Evolutionary conservation across 1,140 invertebrate species (phyloP).

Genomic region (Dendroctonus valens): DNA sequence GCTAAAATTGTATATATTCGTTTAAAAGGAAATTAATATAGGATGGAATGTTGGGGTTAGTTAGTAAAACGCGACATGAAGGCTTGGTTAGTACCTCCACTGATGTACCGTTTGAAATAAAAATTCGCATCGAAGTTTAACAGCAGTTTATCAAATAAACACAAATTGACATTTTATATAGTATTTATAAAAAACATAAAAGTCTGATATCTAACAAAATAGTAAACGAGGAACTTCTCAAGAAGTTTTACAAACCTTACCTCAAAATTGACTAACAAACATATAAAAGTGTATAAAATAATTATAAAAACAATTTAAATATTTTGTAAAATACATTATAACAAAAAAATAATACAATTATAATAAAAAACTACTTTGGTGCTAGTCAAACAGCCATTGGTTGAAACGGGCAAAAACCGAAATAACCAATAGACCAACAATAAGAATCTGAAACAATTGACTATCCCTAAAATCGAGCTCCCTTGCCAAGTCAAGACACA

Average conservation of each 20-base stretch:
- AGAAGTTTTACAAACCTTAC: constrained; percentile 46
- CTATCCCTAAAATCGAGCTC: constrained; percentile 47
- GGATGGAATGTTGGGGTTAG: no score
- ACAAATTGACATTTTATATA: constrained; percentile 50
- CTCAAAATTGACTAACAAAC: constrained; percentile 48
- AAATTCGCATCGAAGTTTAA: constrained; percentile 42
- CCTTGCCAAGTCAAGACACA: constrained; percentile 37
- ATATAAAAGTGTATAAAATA: constrained; percentile 51
- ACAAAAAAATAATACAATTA: constrained; percentile 45
- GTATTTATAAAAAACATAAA: constrained; percentile 52
- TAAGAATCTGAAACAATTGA: constrained; percentile 50
- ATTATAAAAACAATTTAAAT: constrained; percentile 51
- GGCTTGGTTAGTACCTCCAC: no score
- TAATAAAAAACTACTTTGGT: constrained; percentile 49
- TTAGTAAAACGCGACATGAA: no score
- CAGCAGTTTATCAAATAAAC: constrained; percentile 50
- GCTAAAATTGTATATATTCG: no score
- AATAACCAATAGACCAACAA: constrained; percentile 46
- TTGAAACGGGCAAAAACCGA: constrained; percentile 44
- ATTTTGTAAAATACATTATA: constrained; percentile 46
- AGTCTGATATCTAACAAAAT: constrained; percentile 50
- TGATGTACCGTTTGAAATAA: constrained; percentile 3
- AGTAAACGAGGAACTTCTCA: constrained; percentile 47
- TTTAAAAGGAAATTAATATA: no score
- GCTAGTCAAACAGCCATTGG: constrained; percentile 48